These are phyloP conservation scores for Zapornia atra DNA, from an alignment of 2,113 vertebrate genomes.

Conservation along the genomic window DNA sequence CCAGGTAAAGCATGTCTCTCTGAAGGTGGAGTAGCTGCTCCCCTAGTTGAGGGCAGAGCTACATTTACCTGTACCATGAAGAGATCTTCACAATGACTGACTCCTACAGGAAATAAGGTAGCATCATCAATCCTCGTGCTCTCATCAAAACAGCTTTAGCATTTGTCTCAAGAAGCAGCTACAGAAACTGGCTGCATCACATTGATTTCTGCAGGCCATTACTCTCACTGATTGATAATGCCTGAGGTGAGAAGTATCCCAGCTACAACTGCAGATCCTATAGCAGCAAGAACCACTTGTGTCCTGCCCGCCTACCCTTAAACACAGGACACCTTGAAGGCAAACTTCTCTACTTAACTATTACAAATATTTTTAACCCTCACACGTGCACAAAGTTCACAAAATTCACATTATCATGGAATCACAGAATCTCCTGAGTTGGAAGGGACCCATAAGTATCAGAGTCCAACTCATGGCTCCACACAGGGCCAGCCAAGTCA, in stretches of 20 bases:
- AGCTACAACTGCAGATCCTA: not conserved
- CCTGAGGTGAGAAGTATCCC: not conserved
- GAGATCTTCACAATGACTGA: not conserved
- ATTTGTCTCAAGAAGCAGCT: not conserved
- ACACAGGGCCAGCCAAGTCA: too few species aligned
- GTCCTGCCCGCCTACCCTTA: not conserved
- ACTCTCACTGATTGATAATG: not conserved
- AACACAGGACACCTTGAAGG: not conserved
- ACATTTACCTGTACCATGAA: not conserved
- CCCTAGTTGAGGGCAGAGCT: not conserved
- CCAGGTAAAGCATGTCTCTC: not conserved
- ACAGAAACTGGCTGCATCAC: not conserved
- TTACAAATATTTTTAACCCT: not conserved
- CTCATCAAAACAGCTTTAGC: not conserved
- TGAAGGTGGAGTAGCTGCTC: not conserved
- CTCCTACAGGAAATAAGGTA: not conserved
- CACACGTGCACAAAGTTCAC: not conserved
- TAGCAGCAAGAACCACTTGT: not conserved
- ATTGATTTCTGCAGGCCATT: not conserved
- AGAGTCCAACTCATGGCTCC: too few species aligned
- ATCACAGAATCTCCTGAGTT: too few species aligned
- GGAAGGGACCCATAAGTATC: too few species aligned
- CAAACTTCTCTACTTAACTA: not conserved
- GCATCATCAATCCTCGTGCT: accelerated
- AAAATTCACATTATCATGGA: not conserved